Evolutionary conservation across 2,113 vertebrate genomes (phyloP).

Genomic region (Leptocoma aspasia): DNA sequence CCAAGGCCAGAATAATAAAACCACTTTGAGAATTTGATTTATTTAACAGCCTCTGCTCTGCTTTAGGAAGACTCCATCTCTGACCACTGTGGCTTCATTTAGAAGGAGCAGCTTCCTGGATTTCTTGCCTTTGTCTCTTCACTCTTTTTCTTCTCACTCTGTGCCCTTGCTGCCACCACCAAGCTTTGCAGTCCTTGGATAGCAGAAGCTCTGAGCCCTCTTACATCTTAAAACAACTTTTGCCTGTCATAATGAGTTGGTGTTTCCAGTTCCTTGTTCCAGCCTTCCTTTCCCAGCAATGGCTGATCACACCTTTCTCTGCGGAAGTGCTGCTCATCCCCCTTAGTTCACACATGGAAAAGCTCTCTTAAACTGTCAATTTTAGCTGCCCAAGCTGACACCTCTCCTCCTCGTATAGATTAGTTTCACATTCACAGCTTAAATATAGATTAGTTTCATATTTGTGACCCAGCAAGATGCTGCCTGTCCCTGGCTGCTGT

Average conservation of each 20-base stretch:
- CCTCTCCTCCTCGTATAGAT: neutral
- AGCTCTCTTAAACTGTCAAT: constrained; percentile 3
- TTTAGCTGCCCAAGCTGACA: constrained; percentile 2
- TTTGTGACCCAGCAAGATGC: neutral
- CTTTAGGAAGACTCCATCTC: neutral
- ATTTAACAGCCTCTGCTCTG: neutral
- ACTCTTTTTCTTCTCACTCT: neutral
- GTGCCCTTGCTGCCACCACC: neutral
- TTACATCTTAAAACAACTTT: neutral
- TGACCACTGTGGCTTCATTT: neutral
- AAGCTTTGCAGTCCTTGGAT: neutral
- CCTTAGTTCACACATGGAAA: constrained; percentile 17
- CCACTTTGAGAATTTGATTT: neutral
- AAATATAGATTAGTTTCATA: neutral
- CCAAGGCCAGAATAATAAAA: neutral
- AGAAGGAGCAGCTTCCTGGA: neutral
- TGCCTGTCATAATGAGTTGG: neutral
- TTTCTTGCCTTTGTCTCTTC: neutral
- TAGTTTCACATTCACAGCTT: neutral
- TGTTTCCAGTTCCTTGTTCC: neutral
- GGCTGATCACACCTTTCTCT: neutral
- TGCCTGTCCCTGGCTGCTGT: neutral
- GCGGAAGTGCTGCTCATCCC: neutral
- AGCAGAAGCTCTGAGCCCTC: neutral
- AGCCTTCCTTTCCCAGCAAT: neutral